Evolutionary conservation across 2,113 vertebrate species (phyloP).

Genomic region (Coracopsis vasa): DNA sequence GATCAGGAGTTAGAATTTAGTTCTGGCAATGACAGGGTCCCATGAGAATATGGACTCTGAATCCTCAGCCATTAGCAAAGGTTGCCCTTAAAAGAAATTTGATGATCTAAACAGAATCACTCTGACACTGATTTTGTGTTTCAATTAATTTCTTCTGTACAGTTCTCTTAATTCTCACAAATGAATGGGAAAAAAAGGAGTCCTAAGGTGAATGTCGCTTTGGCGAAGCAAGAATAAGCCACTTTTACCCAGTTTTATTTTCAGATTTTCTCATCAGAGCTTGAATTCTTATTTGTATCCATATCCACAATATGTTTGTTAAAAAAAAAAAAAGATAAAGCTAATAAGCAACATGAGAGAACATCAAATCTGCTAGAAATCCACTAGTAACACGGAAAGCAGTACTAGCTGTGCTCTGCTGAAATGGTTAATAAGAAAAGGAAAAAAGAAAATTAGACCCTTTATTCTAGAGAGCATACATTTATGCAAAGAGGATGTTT

Average conservation of each 20-base stretch:
- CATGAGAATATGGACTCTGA: neutral
- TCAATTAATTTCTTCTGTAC: neutral
- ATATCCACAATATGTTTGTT: neutral
- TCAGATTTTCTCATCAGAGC: conserved; percentile 29
- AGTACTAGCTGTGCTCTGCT: neutral
- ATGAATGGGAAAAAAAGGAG: neutral
- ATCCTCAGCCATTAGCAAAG: neutral
- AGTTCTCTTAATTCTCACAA: neutral
- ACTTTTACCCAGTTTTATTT: conserved; percentile 42
- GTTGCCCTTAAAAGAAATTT: neutral
- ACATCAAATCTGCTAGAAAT: neutral
- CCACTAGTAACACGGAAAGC: neutral
- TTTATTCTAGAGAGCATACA: conserved; percentile 53
- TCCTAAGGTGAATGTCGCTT: neutral
- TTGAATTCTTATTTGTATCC: conserved; percentile 3
- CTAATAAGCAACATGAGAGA: neutral
- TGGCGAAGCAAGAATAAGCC: conserved; percentile 12
- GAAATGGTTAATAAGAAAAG: conserved; percentile 53
- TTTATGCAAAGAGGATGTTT: conserved; percentile 61
- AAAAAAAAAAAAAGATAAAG: neutral
- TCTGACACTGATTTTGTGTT: neutral
- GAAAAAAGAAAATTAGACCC: conserved; percentile 44
- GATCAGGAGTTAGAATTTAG: neutral
- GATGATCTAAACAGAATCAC: neutral
- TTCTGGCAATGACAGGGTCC: neutral